Evolutionary conservation across 2,888 invertebrate genomes (phyloP), one percentile per base, ranked within the genome.

Genomic region (Hypselothyrea guttata): DNA sequence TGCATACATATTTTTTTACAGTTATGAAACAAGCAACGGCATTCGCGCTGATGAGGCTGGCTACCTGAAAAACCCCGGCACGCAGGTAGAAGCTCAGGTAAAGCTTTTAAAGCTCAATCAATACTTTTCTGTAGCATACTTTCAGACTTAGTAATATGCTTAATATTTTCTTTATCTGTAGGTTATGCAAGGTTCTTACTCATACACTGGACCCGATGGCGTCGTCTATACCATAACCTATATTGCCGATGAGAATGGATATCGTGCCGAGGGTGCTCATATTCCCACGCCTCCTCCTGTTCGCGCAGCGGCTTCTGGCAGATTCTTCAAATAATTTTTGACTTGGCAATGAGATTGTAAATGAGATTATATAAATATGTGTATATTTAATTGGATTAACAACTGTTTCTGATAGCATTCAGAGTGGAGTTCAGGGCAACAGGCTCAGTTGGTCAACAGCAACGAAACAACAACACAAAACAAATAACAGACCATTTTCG

Each of bases 21-120:
- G 93, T 86, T 93, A 93, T 84, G 92, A 93, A 89, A 93, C 93
- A 4, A 92, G 92, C 65, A 93, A 93, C 78, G 93, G 93, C 57
- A 93, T 93, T 72, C 90, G 91, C 60, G 93, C 92, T 27, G 91
- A 93, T 78, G 93, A 93, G 89, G 90, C 91, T 73, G 93, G 93
- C 41, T 92, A 91, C 85, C 88, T 93, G 55, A 93, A 92, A 87
- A 92, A 92, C 84, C 91, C 91, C 28, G 93, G 93, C 13, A 88
- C 91, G 11, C 91, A 92, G 74, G 86, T 91, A 51, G 93, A 92
- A 84, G 91, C 91, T 47, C 92, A 93, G 88, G 91, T 91, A 59
- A 72, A 64, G 48, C 11, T 28, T 41, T 12, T 58, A 62, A 71
- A 28, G 9, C n/a, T 66, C 9, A 28, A 2, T 1, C 0, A 7